phyloP scores from a whole-genome alignment of 2,113 vertebrate species.

The Poeciliopsis turrubarensis region DNA sequence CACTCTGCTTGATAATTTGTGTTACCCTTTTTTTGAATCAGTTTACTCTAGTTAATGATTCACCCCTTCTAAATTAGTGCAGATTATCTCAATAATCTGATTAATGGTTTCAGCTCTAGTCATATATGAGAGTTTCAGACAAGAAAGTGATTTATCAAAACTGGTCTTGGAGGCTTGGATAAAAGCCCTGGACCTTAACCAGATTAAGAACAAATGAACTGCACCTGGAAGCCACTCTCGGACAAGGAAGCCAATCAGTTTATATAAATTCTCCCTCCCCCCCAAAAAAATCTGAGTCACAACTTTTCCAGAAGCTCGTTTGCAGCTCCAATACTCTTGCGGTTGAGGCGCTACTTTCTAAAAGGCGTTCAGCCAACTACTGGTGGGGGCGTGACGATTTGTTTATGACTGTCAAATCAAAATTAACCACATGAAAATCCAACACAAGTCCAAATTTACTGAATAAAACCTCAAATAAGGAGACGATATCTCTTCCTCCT shows the following conservation, averaged over 20 bases:
- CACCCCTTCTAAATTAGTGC: no score
- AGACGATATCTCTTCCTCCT: no score
- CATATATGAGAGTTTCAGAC: background rate
- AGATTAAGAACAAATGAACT: background rate
- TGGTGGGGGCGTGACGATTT: background rate
- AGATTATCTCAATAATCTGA: no score
- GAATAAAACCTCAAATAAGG: background rate
- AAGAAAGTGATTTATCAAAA: background rate
- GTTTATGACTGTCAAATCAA: background rate
- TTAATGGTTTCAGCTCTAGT: no score
- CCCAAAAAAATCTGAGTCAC: no score
- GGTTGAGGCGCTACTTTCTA: background rate
- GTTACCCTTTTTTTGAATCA: no score
- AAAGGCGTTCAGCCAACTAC: background rate
- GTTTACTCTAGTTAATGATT: no score
- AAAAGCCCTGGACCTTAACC: no score
- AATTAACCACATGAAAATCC: background rate
- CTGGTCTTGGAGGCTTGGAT: background rate
- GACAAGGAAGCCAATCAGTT: background rate
- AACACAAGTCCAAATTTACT: background rate
- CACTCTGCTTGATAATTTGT: no score
- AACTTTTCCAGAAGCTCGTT: background rate
- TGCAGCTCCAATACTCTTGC: background rate
- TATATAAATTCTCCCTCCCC: no score
- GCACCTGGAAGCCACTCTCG: background rate